Evolutionary conservation across 2,888 invertebrate genomes (phyloP).

Genomic region (Patella depressa): DNA sequence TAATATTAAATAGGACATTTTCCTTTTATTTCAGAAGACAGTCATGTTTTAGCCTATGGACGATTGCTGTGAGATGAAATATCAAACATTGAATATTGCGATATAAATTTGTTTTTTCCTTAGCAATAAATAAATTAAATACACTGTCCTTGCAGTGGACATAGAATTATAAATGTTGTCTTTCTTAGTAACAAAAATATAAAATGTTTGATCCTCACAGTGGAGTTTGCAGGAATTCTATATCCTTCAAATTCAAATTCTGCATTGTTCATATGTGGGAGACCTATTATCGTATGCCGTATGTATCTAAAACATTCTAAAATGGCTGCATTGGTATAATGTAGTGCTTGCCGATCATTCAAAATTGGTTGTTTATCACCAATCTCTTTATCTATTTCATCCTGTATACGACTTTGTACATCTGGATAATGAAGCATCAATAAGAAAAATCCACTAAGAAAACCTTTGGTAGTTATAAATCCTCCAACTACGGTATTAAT

Average conservation of each 20-base stretch:
- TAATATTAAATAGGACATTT: too few species aligned
- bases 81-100: too few species aligned
- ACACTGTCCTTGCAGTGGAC: too few species aligned
- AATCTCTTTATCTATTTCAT: not conserved
- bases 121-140: too few species aligned
- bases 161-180: too few species aligned
- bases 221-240: not conserved
- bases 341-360: not conserved
- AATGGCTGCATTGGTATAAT: constrained; percentile 1
- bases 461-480: not conserved
- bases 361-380: not conserved
- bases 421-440: not conserved
- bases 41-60: too few species aligned
- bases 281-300: not conserved
- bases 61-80: too few species aligned
- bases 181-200: too few species aligned
- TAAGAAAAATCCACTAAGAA: not conserved
- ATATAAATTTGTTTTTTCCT: too few species aligned
- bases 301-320: not conserved
- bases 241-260: not conserved
- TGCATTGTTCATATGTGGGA: not conserved
- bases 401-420: not conserved
- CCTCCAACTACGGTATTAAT: not conserved
- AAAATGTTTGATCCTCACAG: not conserved
- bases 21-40: too few species aligned